Evolutionary conservation across 2,888 invertebrate species (phyloP).

Genomic region (Homarus gammarus): DNA sequence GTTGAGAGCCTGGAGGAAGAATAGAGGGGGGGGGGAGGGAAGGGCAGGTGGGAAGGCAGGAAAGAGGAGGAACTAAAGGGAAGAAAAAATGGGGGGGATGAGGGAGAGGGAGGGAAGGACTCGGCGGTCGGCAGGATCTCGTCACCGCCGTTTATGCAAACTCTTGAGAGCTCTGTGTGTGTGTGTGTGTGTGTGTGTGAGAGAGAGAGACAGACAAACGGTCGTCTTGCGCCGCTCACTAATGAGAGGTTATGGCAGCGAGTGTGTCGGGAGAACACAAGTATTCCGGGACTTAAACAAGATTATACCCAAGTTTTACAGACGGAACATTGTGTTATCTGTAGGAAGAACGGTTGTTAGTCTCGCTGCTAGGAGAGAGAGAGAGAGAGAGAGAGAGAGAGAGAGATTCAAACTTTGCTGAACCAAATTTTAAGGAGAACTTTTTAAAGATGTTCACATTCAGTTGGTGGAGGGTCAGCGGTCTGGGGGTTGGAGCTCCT

Average conservation of each 20-base stretch:
- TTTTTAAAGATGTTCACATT: conserved; percentile 11
- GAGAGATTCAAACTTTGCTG: neutral
- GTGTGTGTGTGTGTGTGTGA: no score
- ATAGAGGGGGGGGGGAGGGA: no score
- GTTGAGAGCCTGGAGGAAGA: no score
- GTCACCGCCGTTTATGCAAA: no score
- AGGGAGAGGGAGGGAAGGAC: no score
- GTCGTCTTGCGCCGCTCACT: neutral
- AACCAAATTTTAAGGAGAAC: neutral
- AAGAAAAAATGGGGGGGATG: no score
- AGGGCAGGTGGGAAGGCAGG: no score
- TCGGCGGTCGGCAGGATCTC: no score
- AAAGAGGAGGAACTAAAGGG: no score
- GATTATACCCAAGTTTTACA: neutral
- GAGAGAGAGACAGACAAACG: neutral
- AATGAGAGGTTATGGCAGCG: neutral
- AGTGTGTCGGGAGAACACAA: neutral
- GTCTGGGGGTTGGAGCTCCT: neutral
- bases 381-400: no score
- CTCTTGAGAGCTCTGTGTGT: no score
- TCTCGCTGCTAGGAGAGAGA: neutral
- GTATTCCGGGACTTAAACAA: neutral
- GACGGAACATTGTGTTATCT: neutral
- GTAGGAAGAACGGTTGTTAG: neutral
- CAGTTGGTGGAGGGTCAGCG: conserved; percentile 1